Base-by-base conservation (phyloP, 2,113 vertebrate species). In the Oreochromis spilurus region DNA sequence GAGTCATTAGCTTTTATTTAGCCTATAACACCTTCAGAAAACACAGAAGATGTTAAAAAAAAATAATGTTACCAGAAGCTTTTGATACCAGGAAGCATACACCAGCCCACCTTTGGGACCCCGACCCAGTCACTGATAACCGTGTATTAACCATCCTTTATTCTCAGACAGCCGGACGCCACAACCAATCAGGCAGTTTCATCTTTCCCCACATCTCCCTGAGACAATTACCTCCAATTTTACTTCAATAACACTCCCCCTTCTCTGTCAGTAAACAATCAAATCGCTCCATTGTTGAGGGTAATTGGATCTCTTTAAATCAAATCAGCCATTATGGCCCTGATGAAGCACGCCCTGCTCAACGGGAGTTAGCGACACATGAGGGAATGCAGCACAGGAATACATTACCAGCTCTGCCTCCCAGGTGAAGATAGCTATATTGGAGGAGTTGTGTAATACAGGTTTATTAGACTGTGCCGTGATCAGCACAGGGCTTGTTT, bases 251-350 rank as follows among this genome's bases (percentile, higher is more conserved):
- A 93, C 92, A 89, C 85, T 94, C 91, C 90, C 92, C 83, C 79
- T 93, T 93, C 94, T 90, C 83, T 86, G 36, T 90, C 94, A 90
- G 94, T 94, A 95, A 96, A 96, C 95, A 96, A 95, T 96, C 93
- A 93, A 93, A 95, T 95, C 89, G 82, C 93, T 95, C 90, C 60
- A 91, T 93, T 94, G 94, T 94, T 89, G 92, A 92, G 86, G 88
- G 91, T 95, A 96, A 96, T 94, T 95, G 93, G 93, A 94, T 94
- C 93, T 93, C 91, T 95, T 95, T 94, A 95, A 96, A 96, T 95
- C 93, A 95, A 95, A 96, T 95, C 94, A 94, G 88, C 94, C 92
- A 92, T 95, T 93, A 93, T 90, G 86, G 94, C 79, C 86, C 82
- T 90, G 92, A 94, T 94, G 90, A 93, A 94, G 92, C 91, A 85